Conservation (phyloP, 2,888 invertebrate species). For the Abscondita cerata region DNA sequence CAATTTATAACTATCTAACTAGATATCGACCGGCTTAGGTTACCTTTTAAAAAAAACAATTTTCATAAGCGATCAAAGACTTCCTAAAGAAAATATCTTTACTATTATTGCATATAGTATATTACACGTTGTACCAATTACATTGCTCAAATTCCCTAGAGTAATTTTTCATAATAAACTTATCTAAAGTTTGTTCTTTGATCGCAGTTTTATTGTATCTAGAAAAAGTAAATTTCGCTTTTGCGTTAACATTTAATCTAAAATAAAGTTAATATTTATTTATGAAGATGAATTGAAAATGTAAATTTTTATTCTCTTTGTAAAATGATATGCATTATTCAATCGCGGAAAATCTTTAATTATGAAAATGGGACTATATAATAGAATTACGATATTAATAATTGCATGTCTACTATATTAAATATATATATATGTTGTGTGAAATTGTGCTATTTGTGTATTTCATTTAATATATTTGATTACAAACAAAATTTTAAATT, state of each 20-base stretch:
- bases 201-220: conserved; percentile 1
- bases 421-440: too few species aligned
- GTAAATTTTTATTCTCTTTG: conserved; percentile 1
- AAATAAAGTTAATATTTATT: conserved; percentile 13
- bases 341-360: conserved; percentile 5
- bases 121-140: not conserved
- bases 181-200: not conserved
- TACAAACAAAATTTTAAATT: too few species aligned
- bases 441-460: too few species aligned
- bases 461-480: too few species aligned
- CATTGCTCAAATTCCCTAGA: not conserved
- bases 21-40: too few species aligned
- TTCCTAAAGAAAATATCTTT: too few species aligned
- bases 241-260: conserved; percentile 3
- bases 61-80: too few species aligned
- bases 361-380: too few species aligned
- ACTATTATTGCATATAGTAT: not conserved
- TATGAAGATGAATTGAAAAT: conserved; percentile 4
- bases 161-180: conserved; percentile 4
- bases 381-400: too few species aligned
- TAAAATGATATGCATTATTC: conserved; percentile 6
- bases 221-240: conserved; percentile 1
- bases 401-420: too few species aligned
- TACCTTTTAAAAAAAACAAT: too few species aligned
- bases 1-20: too few species aligned